phyloP scores from a whole-genome alignment of 2,888 invertebrate genomes.

The Anthoptus insignis region DNA sequence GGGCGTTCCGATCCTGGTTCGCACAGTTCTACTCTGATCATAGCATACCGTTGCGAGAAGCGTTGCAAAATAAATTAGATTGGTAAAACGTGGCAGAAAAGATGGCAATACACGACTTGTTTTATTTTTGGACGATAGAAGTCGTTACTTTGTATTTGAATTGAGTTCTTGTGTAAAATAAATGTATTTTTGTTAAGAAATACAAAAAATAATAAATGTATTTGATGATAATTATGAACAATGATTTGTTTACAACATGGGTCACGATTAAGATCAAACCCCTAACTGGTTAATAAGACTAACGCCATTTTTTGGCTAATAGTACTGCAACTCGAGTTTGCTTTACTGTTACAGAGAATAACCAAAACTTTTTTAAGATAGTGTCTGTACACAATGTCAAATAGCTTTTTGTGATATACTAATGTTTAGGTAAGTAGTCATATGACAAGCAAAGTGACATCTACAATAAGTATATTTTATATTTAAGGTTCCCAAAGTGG shows the following conservation, averaged over 20 bases:
- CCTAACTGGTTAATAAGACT: too few relatives aligned
- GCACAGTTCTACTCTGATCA: slow-evolving; percentile 94
- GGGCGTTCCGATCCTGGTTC: slow-evolving; percentile 93
- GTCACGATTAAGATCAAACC: too few relatives aligned
- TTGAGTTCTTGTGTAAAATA: too few relatives aligned
- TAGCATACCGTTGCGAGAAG: slow-evolving; percentile 75
- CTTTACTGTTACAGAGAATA: background rate
- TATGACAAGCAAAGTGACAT: too few relatives aligned
- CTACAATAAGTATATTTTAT: too few relatives aligned
- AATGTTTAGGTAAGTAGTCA: background rate
- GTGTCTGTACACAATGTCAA: slow-evolving; percentile 5
- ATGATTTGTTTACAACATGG: too few relatives aligned
- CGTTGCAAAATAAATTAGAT: slow-evolving; percentile 63
- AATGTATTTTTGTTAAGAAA: too few relatives aligned
- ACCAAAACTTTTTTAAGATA: too few relatives aligned
- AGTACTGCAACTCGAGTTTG: background rate
- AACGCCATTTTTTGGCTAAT: background rate
- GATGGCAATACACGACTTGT: background rate
- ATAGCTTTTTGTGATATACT: slow-evolving; percentile 4
- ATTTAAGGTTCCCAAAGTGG: too few relatives aligned
- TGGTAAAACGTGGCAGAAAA: slow-evolving; percentile 56
- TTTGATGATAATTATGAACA: too few relatives aligned
- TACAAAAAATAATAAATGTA: too few relatives aligned
- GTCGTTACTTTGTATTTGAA: background rate
- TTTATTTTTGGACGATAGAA: background rate